Conservation (phyloP, 2,797 vertebrate genomes). For the Onychomys arenicola region DNA sequence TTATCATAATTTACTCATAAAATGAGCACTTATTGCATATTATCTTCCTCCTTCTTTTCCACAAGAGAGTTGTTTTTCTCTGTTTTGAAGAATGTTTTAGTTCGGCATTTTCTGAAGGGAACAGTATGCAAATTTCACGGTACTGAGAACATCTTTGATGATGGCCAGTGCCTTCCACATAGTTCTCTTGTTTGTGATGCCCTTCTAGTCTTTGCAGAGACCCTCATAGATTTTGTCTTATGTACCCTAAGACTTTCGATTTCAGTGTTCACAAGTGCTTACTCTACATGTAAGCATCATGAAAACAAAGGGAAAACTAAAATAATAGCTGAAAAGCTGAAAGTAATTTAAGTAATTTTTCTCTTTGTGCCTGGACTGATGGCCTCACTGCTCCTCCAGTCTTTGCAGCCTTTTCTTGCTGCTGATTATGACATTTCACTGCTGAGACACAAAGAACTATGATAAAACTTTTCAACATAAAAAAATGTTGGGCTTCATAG, state of each 20-base stretch:
- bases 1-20: background rate
- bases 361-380: background rate
- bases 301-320: background rate
- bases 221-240: background rate
- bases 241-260: background rate
- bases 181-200: background rate
- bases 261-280: background rate
- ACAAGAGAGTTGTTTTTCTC: background rate
- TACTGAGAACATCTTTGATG: background rate
- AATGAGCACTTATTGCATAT: background rate
- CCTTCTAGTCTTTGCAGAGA: background rate
- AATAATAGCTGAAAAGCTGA: background rate
- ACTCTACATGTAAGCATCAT: background rate
- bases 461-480: background rate
- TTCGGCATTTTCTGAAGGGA: background rate
- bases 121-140: background rate
- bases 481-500: background rate
- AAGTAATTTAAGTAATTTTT: background rate
- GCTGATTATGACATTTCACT: background rate
- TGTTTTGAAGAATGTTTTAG: background rate
- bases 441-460: background rate
- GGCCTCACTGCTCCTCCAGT: background rate
- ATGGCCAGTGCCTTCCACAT: background rate
- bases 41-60: slow-evolving; percentile 1
- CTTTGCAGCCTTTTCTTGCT: slow-evolving; percentile 2